phyloP scores from a whole-genome alignment of 2,113 vertebrate species.

The Epinephelus lanceolatus region DNA sequence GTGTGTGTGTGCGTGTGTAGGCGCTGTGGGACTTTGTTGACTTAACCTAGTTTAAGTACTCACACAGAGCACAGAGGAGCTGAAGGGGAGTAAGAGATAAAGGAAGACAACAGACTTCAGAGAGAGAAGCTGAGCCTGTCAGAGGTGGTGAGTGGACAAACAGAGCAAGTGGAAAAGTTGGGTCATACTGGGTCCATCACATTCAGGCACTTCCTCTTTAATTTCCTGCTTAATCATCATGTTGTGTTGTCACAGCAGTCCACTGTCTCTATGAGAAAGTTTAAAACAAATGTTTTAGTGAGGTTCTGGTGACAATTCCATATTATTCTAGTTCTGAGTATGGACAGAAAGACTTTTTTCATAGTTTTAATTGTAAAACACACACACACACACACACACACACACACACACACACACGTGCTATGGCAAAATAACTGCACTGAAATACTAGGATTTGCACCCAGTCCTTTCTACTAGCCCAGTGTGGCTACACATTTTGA shows the following conservation, averaged over 20 bases:
- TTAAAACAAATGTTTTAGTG: too few relatives aligned
- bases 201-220: slow-evolving; percentile 5
- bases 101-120: slow-evolving; percentile 15
- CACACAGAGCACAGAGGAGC: slow-evolving; percentile 14
- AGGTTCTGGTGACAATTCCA: too few relatives aligned
- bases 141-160: not conserved
- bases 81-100: slow-evolving; percentile 10
- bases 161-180: slow-evolving; percentile 25
- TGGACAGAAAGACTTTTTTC: too few relatives aligned
- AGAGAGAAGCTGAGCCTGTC: not conserved
- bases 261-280: not conserved
- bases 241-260: not conserved
- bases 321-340: too few relatives aligned
- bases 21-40: slow-evolving; percentile 19
- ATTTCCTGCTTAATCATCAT: slow-evolving; percentile 13
- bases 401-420: too few relatives aligned
- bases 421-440: too few relatives aligned
- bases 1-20: not conserved
- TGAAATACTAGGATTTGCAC: too few relatives aligned
- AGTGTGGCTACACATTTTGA: too few relatives aligned
- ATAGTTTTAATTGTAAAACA: too few relatives aligned
- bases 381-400: too few relatives aligned
- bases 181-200: slow-evolving; percentile 2
- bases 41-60: slow-evolving; percentile 44
- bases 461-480: too few relatives aligned